A percentile compares a stretch with the other conserved stretches of the same genome.
Conservation (phyloP, 2,888 invertebrate species). For the Amaurobius ferox region DNA sequence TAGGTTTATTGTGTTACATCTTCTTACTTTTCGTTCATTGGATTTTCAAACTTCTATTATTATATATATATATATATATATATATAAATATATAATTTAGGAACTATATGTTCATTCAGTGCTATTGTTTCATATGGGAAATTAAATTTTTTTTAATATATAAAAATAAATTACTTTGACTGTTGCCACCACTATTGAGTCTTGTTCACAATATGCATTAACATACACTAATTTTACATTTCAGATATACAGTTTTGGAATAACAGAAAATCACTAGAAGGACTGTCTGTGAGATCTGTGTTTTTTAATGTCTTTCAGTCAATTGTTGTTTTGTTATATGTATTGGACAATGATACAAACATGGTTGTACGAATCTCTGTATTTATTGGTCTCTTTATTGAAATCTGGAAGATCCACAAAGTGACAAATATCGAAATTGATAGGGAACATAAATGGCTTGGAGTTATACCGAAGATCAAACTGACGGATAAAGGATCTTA, state of each 20-base stretch:
- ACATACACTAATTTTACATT: slow-evolving; percentile 74
- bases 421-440: slow-evolving; percentile 82
- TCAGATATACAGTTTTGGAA: slow-evolving; percentile 99
- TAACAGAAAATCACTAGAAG: slow-evolving; percentile 96
- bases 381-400: slow-evolving; percentile 94
- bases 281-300: slow-evolving; percentile 97
- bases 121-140: too few species aligned
- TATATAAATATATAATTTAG: too few species aligned
- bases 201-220: too few species aligned
- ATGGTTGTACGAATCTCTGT: slow-evolving; percentile 96
- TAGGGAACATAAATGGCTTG: slow-evolving; percentile 85
- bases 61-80: too few species aligned
- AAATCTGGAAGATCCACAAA: slow-evolving; percentile 99
- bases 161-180: too few species aligned
- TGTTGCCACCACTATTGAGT: too few species aligned
- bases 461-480: slow-evolving; percentile 86
- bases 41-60: too few species aligned
- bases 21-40: too few species aligned
- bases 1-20: too few species aligned
- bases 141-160: too few species aligned
- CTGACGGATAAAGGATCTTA: slow-evolving; percentile 98
- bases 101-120: too few species aligned
- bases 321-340: slow-evolving; percentile 94
- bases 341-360: slow-evolving; percentile 98
- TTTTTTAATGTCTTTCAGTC: slow-evolving; percentile 99